These are phyloP conservation scores for Chloroclystis v-ata DNA, from an alignment of 2,888 invertebrate genomes.

Conservation along the genomic window DNA sequence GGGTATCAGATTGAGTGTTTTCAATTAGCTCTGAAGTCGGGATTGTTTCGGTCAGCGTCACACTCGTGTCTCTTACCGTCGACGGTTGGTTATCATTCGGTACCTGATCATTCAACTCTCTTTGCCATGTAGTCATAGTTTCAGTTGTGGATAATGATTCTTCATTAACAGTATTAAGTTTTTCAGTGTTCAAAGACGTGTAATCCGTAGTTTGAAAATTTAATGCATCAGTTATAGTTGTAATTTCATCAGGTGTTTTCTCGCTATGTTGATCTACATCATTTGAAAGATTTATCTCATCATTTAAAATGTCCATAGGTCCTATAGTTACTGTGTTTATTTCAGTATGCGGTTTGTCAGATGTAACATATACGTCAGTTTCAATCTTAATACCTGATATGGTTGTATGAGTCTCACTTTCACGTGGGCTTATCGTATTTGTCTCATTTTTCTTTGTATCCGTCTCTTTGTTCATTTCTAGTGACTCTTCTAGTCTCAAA, in stretches of 20 bases:
- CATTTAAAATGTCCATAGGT: too few species aligned
- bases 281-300: too few species aligned
- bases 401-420: too few species aligned
- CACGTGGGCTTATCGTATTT: too few species aligned
- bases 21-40: slow-evolving; percentile 11
- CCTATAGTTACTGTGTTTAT: too few species aligned
- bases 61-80: background rate
- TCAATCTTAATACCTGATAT: too few species aligned
- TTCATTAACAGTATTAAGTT: slow-evolving; percentile 32
- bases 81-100: slow-evolving; percentile 6
- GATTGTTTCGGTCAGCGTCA: slow-evolving; percentile 10
- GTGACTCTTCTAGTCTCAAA: too few species aligned
- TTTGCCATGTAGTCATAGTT: slow-evolving; percentile 41
- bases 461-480: too few species aligned
- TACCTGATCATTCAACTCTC: slow-evolving; percentile 27
- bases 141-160: slow-evolving; percentile 37
- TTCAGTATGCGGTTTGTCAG: slow-evolving; percentile 19
- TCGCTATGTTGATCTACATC: slow-evolving; percentile 25
- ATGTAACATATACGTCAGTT: too few species aligned
- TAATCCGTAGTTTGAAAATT: slow-evolving; percentile 26
- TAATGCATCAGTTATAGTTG: slow-evolving; percentile 41
- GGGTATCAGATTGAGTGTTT: slow-evolving; percentile 15
- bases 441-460: too few species aligned
- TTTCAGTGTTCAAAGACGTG: slow-evolving; percentile 18
- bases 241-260: slow-evolving; percentile 45